phyloP scores from a whole-genome alignment of 2,888 invertebrate species.

The Drosophila melanosoma region DNA sequence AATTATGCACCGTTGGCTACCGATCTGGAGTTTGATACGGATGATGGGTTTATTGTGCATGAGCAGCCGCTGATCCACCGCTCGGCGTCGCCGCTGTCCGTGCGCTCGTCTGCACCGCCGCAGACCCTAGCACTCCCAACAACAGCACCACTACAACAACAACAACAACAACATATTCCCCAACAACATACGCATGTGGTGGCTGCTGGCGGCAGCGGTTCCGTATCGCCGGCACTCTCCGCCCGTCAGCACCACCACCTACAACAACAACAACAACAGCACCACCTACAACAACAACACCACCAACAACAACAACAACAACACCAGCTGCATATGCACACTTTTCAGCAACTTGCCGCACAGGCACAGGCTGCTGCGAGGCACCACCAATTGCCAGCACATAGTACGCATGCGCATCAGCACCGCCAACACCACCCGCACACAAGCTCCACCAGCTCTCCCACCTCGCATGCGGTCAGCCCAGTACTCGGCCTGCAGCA shows the following conservation, averaged over 20 bases:
- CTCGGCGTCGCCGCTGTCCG: slow-evolving; percentile 82
- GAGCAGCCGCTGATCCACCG: slow-evolving; percentile 84
- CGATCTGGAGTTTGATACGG: slow-evolving; percentile 64
- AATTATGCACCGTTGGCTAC: slow-evolving; percentile 82
- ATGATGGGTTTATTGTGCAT: slow-evolving; percentile 78
- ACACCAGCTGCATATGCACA: slow-evolving; percentile 79
- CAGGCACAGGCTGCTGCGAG: slow-evolving; percentile 73
- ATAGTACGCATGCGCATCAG: slow-evolving; percentile 68
- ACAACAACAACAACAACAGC: slow-evolving; percentile 62
- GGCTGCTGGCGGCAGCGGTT: slow-evolving; percentile 79
- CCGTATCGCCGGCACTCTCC: slow-evolving; percentile 82
- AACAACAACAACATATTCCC: slow-evolving; percentile 66
- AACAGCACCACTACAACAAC: slow-evolving; percentile 58
- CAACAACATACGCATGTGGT: slow-evolving; percentile 67
- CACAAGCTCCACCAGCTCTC: slow-evolving; percentile 80
- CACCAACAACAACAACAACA: slow-evolving; percentile 77
- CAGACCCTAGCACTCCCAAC: slow-evolving; percentile 81
- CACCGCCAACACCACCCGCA: slow-evolving; percentile 73
- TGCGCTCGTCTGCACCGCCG: slow-evolving; percentile 83
- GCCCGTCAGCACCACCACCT: slow-evolving; percentile 82
- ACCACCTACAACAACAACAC: slow-evolving; percentile 60
- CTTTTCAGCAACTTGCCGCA: slow-evolving; percentile 78
- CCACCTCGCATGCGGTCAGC: slow-evolving; percentile 82
- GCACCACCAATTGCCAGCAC: slow-evolving; percentile 74
- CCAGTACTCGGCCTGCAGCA: slow-evolving; percentile 73